Base-by-base conservation (phyloP, 2,797 vertebrate genomes). In the Triplophysa yarkandensis region DNA sequence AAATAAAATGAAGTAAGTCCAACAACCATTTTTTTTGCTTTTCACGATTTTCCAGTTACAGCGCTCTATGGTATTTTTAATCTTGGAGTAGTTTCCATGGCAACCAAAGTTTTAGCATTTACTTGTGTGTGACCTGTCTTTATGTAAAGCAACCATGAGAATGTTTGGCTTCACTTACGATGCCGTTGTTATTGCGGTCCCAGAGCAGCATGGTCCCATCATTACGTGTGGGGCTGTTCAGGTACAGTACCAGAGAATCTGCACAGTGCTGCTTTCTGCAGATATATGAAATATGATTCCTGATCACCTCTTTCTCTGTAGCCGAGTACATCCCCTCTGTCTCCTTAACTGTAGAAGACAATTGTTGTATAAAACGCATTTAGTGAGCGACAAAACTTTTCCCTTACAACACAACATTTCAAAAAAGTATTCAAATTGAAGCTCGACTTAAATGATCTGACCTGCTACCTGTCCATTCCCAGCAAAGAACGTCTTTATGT, bases 171-270 rank as follows among this genome's bases (percentile, higher is more conserved):
- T 54, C 10, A 85, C 88, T 84, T 85, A 93, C 93, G 17, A 93
- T 89, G 83, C 93, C 92, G 2, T 94, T 92, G 63, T 90, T 87
- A 83, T 94, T 94, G 80, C 87, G 85, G 65, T 94, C 93, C 92
- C 93, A 93, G 27, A 94, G 86, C 60, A 94, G 82, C 92, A 94
- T 93, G 83, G 92, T 91, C 36, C 93, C 93, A 0, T 94, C 93
- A 0, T 84, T 92, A 74, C 91, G 83, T 1, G 92, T 91, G 8
- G 93, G 93, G 0, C 90, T 93, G 88, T 94, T 94, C 71, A 94
- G 87, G 83, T 91, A 94, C 23, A 94, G 88, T 21, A 93, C 91
- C 83, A 94, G 78, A 0, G 91, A 87, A 83, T 94, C 93, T 0
- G 90, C 93, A 0, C 92, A 94, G 84, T 92, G 92, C 77, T 91